phyloP scores from a whole-genome alignment of 2,888 invertebrate species.

The Athalia rosae region DNA sequence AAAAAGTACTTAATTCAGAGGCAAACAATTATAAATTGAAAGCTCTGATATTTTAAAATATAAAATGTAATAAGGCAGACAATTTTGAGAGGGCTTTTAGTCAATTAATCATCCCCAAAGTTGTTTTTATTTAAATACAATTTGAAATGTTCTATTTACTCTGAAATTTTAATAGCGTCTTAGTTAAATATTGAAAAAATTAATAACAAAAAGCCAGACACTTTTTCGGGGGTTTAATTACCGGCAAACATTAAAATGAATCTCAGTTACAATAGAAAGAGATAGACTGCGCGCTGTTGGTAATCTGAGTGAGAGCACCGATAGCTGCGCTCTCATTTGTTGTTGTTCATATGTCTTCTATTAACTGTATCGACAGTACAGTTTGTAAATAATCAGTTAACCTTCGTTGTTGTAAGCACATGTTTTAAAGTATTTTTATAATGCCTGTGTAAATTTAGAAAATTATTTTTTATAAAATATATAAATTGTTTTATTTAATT shows the following conservation, averaged over 20 bases:
- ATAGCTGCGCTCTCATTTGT: constrained; percentile 1
- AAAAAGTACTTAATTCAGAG: background rate
- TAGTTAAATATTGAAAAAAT: constrained; percentile 4
- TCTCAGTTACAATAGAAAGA: background rate
- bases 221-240: constrained; percentile 1
- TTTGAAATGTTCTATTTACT: constrained; percentile 6
- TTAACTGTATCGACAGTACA: too few relatives aligned
- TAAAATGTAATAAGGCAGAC: constrained; percentile 1
- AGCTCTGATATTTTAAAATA: background rate
- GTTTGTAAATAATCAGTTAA: too few relatives aligned
- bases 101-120: background rate
- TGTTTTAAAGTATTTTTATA: too few relatives aligned
- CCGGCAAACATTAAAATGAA: background rate
- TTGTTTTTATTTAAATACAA: background rate
- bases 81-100: background rate
- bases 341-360: constrained; percentile 8
- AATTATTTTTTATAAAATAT: too few relatives aligned
- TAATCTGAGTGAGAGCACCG: background rate
- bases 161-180: constrained; percentile 12
- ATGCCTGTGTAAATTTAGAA: too few relatives aligned
- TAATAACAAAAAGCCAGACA: constrained; percentile 12
- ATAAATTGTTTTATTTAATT: too few relatives aligned
- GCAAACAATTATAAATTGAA: background rate
- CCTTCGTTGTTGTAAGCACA: too few relatives aligned
- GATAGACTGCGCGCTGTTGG: constrained; percentile 1